Evolutionary conservation across 2,888 invertebrate genomes (phyloP), one percentile per base, ranked within the genome.

Genomic region (Hydrotaea diabolus): DNA sequence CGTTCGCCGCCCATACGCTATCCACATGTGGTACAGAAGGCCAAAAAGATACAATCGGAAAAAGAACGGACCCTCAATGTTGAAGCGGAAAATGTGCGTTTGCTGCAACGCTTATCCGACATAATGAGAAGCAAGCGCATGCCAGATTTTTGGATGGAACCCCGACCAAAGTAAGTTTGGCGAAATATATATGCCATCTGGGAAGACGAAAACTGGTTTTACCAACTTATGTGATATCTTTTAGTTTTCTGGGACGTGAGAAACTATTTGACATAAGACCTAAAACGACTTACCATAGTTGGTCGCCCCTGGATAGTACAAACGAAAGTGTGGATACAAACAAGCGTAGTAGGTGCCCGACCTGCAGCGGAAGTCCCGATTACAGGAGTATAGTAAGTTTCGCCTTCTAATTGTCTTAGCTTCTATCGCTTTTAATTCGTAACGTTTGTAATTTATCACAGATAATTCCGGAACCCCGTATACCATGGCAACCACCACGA

Each of bases 1-100:
- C 94, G 94, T 86, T 92, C 93, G 57, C 92, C 95, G n/a, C 96
- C 96, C 9, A 89, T 94, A 0, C 89, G 93, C 59, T 93, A 96
- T 87, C 93, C 94, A 13, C 96, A 96, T 91, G 95, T 96, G 7
- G 93, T 93, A 9, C 91, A 93, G 80, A 96, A 96, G 90, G 93
- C 95, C 83, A 96, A 96, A 92, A 95, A 95, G 90, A 92, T 94
- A 73, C 96, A 96, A 90, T 93, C 93, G 53, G 96, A 96, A 92
- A 93, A 93, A 46, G 96, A 96, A 89, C 93, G 96, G 53, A 93
- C 93, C 87, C 90, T 92, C 80, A 93, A 94, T 91, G 95, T 96
- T 62, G 94, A 95, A 91, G 92, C 93, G 73, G 96, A 96, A 89
- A 96, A 96, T 92, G 94, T 94, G 88, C 93, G 94, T 62, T 91